These are phyloP conservation scores for Apaloderma vittatum DNA, from an alignment of 2,113 vertebrate genomes.

Conservation along the genomic window DNA sequence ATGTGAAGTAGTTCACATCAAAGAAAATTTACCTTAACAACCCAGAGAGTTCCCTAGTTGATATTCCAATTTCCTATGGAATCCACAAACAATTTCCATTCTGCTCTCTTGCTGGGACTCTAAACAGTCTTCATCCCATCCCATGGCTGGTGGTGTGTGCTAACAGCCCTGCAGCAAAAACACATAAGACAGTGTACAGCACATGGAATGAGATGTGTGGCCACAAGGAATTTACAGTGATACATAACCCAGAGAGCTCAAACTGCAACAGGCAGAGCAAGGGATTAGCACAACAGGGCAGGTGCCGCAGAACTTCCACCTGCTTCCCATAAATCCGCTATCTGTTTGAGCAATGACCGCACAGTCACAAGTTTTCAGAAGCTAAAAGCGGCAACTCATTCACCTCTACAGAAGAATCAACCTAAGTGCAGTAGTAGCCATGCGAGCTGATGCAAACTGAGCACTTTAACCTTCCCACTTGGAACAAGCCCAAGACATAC, in stretches of 20 bases:
- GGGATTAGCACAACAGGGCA: too few relatives aligned
- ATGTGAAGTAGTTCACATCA: not conserved
- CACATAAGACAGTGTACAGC: rapidly evolving
- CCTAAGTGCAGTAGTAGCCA: not conserved
- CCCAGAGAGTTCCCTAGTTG: not conserved
- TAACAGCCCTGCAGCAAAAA: not conserved
- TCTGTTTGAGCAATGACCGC: not conserved
- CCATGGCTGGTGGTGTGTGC: not conserved
- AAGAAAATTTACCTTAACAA: not conserved
- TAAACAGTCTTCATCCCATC: not conserved
- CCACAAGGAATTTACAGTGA: not conserved
- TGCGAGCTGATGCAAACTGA: not conserved
- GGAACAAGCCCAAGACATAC: not conserved
- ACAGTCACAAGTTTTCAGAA: not conserved
- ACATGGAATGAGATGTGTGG: not conserved
- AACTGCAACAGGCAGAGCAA: not conserved
- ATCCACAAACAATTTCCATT: not conserved
- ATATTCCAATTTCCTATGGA: not conserved
- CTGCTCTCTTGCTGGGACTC: not conserved
- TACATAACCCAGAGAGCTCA: not conserved
- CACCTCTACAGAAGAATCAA: not conserved
- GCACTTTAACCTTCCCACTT: not conserved
- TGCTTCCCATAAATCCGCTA: not conserved
- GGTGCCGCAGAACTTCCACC: not conserved
- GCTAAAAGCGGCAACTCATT: not conserved